Evolutionary conservation across 2,113 vertebrate species (phyloP).

Genomic region (Oncorhynchus clarkii): DNA sequence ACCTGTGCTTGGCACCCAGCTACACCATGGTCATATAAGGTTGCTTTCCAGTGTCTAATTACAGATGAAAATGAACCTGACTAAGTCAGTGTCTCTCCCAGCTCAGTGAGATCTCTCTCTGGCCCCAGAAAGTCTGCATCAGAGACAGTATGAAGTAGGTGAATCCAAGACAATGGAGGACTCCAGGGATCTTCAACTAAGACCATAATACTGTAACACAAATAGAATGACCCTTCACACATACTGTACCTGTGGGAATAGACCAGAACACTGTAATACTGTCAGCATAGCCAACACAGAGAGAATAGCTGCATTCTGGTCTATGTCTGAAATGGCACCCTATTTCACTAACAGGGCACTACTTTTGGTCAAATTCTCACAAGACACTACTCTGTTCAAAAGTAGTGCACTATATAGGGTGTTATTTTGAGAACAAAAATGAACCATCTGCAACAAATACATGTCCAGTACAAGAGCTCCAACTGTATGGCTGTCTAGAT

Average conservation of each 20-base stretch:
- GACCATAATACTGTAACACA: constrained; percentile 75
- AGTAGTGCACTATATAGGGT: no score
- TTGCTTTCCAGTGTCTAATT: not conserved
- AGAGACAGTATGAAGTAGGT: constrained; percentile 79
- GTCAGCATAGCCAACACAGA: not conserved
- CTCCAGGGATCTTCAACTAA: constrained; percentile 80
- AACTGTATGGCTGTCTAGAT: constrained; percentile 20
- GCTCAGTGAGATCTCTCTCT: constrained; percentile 55
- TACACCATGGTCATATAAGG: not conserved
- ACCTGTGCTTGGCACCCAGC: not conserved
- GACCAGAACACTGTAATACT: not conserved
- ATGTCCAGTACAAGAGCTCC: constrained; percentile 1
- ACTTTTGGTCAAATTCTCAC: no score
- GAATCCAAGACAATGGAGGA: constrained; percentile 78
- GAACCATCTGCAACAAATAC: not conserved
- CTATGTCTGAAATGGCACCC: no score
- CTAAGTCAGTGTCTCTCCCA: constrained; percentile 50
- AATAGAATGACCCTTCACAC: not conserved
- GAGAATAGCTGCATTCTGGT: not conserved
- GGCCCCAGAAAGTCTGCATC: constrained; percentile 73
- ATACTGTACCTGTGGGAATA: not conserved
- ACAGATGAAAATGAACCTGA: not conserved
- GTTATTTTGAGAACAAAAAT: no score
- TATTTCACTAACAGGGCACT: no score
- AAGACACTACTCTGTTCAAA: no score